phyloP scores from a whole-genome alignment of 2,888 invertebrate species.

The Zygogramma bicolorata region DNA sequence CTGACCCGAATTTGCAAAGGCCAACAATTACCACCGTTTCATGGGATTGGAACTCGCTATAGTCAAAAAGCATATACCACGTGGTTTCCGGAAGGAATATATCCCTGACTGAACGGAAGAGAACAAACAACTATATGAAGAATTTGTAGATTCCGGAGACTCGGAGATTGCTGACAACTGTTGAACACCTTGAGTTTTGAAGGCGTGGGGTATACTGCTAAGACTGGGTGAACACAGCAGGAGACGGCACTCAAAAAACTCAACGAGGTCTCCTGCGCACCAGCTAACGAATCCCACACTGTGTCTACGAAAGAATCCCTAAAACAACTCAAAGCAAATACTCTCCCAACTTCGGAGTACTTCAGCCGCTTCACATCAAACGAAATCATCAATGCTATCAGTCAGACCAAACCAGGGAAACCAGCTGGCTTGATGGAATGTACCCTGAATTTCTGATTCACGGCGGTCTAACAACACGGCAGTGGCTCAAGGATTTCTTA shows the following conservation, averaged over 20 bases:
- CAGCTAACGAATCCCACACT: neutral
- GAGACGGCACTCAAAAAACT: neutral
- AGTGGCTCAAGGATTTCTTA: neutral
- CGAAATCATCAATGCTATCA: too few relatives aligned
- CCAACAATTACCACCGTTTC: conserved; percentile 10
- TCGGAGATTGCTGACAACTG: conserved; percentile 4
- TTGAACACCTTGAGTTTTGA: neutral
- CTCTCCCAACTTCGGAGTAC: neutral
- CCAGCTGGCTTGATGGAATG: neutral
- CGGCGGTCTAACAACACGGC: neutral
- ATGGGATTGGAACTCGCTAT: neutral
- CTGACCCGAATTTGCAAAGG: conserved; percentile 1
- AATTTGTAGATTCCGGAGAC: neutral
- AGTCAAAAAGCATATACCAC: neutral
- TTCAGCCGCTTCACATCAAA: too few relatives aligned
- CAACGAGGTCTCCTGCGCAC: neutral
- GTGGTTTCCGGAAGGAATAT: neutral
- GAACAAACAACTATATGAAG: neutral
- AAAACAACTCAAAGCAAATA: neutral
- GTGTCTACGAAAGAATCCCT: conserved; percentile 2
- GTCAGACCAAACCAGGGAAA: neutral
- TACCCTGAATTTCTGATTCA: neutral
- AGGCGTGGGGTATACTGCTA: neutral
- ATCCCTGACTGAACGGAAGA: neutral
- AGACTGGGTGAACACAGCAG: neutral